Evolutionary conservation across 2,113 vertebrate genomes (phyloP), one percentile per base, ranked within the genome.

Genomic region (Nothobranchius kuhntae): DNA sequence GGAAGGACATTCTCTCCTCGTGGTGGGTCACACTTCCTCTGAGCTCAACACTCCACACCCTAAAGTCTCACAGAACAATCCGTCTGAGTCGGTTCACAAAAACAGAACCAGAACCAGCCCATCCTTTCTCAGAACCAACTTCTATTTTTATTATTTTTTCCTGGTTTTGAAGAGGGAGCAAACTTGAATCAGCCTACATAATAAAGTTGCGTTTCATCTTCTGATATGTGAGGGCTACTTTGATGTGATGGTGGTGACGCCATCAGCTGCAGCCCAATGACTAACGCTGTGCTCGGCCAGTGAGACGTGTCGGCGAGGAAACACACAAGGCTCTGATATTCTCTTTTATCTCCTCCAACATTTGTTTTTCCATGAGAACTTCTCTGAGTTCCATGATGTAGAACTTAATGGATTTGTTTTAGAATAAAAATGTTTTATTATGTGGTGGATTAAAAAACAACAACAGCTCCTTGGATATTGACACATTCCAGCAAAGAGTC

Each of bases 1-100:
- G 48, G 91, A 65, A 89, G 87, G 80, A 93, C 91, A 90, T 85
- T 86, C 60, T 63, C 48, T 11, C 8, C 77, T 73, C 53, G 35
- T 26, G 53, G 64, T 56, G 77, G 73, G 81, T 87, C 86, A 73
- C 13, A 48, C 78, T 85, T 87, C 82, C 83, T 78, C 63, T 65
- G 50, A 40, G 74, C 65, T 44, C 53, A 57, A 63, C 38, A 55
- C 54, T 26, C 61, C 65, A 53, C 84, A 64, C 77, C 45, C 71
- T 42, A 0, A 56, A 36, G 68, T 78, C 4, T 12, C 17, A 9
- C 13, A 63, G 52, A 63, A 66, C 9, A 65, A 68, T 14, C 4
- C 62, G n/a, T 12, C 71, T 0, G 8, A 65, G 56, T 40, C 58
- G 48, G 63, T 63, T 75, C 53, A 60, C 13, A 30, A 35, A 73